These are phyloP conservation scores for Epizoanthus scotinus DNA, from an alignment of 92 coral and sea anemone species.

Conservation along the genomic window DNA sequence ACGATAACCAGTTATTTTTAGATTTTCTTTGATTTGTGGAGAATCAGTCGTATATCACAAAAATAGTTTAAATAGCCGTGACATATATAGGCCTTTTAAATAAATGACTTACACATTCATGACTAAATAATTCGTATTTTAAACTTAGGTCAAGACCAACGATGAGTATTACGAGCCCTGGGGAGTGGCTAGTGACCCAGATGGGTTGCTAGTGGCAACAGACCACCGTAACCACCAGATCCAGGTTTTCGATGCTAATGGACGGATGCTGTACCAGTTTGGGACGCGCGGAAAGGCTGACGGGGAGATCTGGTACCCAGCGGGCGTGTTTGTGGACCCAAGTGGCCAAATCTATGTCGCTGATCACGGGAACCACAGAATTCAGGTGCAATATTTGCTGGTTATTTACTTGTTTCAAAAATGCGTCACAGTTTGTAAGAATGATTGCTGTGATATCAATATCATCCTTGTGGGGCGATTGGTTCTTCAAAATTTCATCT, in stretches of 20 bases:
- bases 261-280: slow-evolving; percentile 66
- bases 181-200: slow-evolving; percentile 78
- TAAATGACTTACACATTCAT: too few relatives aligned
- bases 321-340: slow-evolving; percentile 67
- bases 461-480: too few relatives aligned
- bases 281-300: slow-evolving; percentile 86
- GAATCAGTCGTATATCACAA: too few relatives aligned
- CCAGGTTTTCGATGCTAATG: slow-evolving; percentile 75
- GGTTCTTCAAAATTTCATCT: too few relatives aligned
- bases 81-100: too few relatives aligned
- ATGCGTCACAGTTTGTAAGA: too few relatives aligned
- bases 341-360: slow-evolving; percentile 74
- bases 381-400: slow-evolving; percentile 54
- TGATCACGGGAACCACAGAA: slow-evolving; percentile 88
- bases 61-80: too few relatives aligned
- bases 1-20: too few relatives aligned
- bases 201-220: slow-evolving; percentile 70
- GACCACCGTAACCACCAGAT: slow-evolving; percentile 81
- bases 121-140: neutral
- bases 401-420: too few relatives aligned
- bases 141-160: slow-evolving; percentile 24
- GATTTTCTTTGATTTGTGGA: too few relatives aligned
- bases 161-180: slow-evolving; percentile 84
- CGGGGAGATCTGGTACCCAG: slow-evolving; percentile 95
- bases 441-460: too few relatives aligned